Conservation (phyloP, 2,888 invertebrate species). For the Phania funesta region DNA sequence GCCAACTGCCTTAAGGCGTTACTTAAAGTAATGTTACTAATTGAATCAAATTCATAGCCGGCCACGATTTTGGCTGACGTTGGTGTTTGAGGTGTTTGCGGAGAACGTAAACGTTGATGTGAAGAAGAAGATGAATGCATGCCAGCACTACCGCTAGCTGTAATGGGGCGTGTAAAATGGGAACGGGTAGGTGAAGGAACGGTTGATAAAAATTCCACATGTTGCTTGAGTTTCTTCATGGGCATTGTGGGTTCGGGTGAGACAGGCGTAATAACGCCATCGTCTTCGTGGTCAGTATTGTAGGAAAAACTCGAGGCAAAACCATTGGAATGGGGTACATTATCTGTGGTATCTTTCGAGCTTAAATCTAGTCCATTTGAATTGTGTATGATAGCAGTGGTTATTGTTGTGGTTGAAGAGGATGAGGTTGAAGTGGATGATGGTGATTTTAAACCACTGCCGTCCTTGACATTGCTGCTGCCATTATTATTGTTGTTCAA, state of each 20-base stretch:
- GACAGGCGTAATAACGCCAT: slow-evolving; percentile 64
- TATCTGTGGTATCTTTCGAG: slow-evolving; percentile 47
- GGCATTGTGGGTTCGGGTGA: slow-evolving; percentile 69
- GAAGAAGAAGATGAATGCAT: slow-evolving; percentile 50
- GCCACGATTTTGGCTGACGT: slow-evolving; percentile 79
- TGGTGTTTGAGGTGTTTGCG: slow-evolving; percentile 68
- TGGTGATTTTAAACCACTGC: slow-evolving; percentile 53
- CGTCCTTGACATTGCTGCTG: slow-evolving; percentile 51
- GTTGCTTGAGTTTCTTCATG: slow-evolving; percentile 77
- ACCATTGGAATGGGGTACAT: slow-evolving; percentile 63
- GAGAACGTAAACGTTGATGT: slow-evolving; percentile 56
- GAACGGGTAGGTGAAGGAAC: slow-evolving; percentile 71
- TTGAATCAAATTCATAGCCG: slow-evolving; percentile 91
- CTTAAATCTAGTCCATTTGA: slow-evolving; percentile 35
- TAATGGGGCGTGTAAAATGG: slow-evolving; percentile 43
- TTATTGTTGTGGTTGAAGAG: slow-evolving; percentile 61
- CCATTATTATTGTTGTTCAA: slow-evolving; percentile 29
- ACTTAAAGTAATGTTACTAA: slow-evolving; percentile 92
- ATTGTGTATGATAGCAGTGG: slow-evolving; percentile 59
- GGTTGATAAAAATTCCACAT: slow-evolving; percentile 75
- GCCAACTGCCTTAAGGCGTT: slow-evolving; percentile 92
- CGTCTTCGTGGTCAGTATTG: slow-evolving; percentile 71
- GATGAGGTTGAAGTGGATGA: slow-evolving; percentile 56
- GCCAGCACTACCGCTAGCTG: not conserved
- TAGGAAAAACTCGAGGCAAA: slow-evolving; percentile 71